Conservation (phyloP, 2,113 vertebrate genomes). For the Ictalurus punctatus region DNA sequence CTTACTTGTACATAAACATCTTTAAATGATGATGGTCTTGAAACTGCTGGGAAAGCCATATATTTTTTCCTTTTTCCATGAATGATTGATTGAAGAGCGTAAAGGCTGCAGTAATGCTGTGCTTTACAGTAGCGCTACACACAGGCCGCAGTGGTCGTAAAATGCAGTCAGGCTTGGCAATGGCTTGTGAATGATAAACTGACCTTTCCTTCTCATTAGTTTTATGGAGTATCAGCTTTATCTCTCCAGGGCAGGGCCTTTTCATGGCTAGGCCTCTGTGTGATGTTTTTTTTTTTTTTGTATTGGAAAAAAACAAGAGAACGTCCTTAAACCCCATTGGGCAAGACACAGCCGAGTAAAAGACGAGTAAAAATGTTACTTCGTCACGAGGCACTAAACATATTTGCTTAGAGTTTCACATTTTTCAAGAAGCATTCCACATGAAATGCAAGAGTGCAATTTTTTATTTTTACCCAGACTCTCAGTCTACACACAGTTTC, state of each 20-base stretch:
- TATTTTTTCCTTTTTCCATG: constrained; percentile 2
- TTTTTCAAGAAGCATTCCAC: background rate
- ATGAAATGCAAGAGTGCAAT: background rate
- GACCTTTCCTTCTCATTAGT: constrained; percentile 52
- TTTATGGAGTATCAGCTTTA: constrained; percentile 41
- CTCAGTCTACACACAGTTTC: background rate
- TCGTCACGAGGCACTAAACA: background rate
- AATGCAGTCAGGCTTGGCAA: constrained; percentile 25
- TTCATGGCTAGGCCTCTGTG: constrained; percentile 11
- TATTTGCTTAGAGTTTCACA: background rate
- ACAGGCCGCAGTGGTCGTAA: constrained; percentile 25
- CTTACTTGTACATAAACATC: background rate
- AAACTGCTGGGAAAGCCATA: background rate
- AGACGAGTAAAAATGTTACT: background rate
- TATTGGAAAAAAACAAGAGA: background rate
- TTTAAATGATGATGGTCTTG: background rate
- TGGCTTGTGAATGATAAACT: constrained; percentile 52
- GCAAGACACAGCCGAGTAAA: background rate
- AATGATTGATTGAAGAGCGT: constrained; percentile 30
- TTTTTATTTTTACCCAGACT: background rate
- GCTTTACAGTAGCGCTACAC: constrained; percentile 5
- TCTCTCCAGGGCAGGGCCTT: constrained; percentile 40
- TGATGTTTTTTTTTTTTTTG: background rate
- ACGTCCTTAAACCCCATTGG: background rate
- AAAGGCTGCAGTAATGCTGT: constrained; percentile 13